A percentile compares a stretch with the other conserved stretches of the same genome.
Conservation (phyloP, 64 coral and sea anemone genomes). For the Anthopleura sola region DNA sequence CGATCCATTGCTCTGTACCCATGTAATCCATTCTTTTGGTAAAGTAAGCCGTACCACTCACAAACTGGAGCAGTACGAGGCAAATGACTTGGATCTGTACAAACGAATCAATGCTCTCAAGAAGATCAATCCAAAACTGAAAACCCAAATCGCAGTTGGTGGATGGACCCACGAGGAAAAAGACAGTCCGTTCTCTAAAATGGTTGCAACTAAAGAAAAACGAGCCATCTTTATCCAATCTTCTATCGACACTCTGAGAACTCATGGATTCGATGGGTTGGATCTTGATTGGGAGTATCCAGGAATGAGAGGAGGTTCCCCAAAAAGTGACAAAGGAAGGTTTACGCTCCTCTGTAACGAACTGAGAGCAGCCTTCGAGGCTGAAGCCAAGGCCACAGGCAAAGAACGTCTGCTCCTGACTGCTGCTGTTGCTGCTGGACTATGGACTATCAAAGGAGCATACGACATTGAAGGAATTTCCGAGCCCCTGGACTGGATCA, state of each 20-base stretch:
- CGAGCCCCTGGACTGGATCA: no score
- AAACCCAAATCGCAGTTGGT: slow-evolving; percentile 59
- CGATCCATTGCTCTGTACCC: slow-evolving; percentile 60
- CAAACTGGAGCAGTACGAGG: slow-evolving; percentile 47
- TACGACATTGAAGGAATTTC: no score
- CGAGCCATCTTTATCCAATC: slow-evolving; percentile 63
- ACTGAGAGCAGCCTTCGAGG: slow-evolving; percentile 41
- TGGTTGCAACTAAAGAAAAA: slow-evolving; percentile 60
- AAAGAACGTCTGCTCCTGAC: slow-evolving; percentile 57
- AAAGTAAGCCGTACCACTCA: slow-evolving; percentile 45
- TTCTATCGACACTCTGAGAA: slow-evolving; percentile 36
- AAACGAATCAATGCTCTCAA: slow-evolving; percentile 51
- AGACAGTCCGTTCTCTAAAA: slow-evolving; percentile 63
- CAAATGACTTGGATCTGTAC: slow-evolving; percentile 61
- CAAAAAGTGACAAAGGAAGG: no score
- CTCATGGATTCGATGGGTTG: slow-evolving; percentile 53
- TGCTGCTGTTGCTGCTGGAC: no score
- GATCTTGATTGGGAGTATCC: slow-evolving; percentile 71
- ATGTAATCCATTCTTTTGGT: slow-evolving; percentile 44
- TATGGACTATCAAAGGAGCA: no score
- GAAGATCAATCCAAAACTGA: slow-evolving; percentile 57
- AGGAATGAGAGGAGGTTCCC: no score
- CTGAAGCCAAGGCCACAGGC: slow-evolving; percentile 35
- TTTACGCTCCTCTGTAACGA: no score
- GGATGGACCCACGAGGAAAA: slow-evolving; percentile 72